Evolutionary conservation across 2,797 vertebrate genomes (phyloP), one percentile per base, ranked within the genome.

Genomic region (Lerista edwardsae): DNA sequence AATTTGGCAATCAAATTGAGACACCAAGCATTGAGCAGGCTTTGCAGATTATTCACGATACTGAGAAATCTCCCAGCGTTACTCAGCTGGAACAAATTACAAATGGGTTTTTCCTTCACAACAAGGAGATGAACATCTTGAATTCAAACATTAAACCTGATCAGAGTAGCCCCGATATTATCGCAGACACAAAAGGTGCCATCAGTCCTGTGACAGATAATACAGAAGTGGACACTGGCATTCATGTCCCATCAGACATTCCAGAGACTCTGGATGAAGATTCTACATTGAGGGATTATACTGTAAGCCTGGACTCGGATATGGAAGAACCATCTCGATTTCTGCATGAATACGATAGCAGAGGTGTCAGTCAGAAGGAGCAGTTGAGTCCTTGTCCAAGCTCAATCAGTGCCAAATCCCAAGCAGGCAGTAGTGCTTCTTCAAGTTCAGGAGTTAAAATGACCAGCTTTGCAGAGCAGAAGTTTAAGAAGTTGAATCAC

Each of bases 401-500:
- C 90, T 97, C 97, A 84, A 93, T 96, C 36, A 97, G 97, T 85
- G 96, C 95, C 6, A 96, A 94, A 90, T 98, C 98, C 9, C 96
- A 98, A 90, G 97, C 95, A 51, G 97, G 96, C 77, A 97, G 97
- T 93, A 98, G 97, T 79, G 97, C 97, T 39, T 97, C 97, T 47
- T 96, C 97, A 10, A 96, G 97, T 29, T 97, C 97, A 0, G 97
- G 96, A 1, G 91, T 97, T 79, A 98, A 97, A 93, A 97, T 99
- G 98, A 99, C 98, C 84, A 98, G 97, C 93, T 99, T 99, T 94
- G 98, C 98, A 1, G 99, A 99, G 84, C 98, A 99, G 94, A 99
- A 99, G 85, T 96, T 98, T 87, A 97, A 91, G 87, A 99, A 99
- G 89, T 74, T 97, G 64, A 97, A 96, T 93, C 96, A 97, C n/a